Percentiles rank a stretch among this genome's conserved stretches.
Evolutionary conservation across 2,888 invertebrate genomes (phyloP).

Genomic region (Lasioglossum morio): DNA sequence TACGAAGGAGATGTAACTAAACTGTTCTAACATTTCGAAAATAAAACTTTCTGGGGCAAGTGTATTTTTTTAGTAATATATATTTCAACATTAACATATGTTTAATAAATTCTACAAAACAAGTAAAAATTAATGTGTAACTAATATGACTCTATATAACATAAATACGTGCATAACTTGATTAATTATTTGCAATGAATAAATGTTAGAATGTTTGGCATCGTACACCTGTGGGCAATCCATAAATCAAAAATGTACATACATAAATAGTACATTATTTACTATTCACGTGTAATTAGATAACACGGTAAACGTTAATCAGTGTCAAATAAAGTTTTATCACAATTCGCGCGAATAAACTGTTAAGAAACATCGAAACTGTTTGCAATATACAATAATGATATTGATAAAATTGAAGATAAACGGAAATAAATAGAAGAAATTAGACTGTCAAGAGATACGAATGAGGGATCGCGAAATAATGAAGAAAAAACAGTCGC

Average conservation of each 20-base stretch:
- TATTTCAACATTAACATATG: neutral
- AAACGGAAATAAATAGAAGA: neutral
- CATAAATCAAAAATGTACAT: neutral
- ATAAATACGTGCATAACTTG: neutral
- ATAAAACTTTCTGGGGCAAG: neutral
- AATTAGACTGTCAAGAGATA: neutral
- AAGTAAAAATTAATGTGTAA: neutral
- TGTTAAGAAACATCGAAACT: neutral
- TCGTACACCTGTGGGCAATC: too few species aligned
- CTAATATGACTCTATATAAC: neutral
- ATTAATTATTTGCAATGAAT: neutral
- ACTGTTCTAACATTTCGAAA: neutral
- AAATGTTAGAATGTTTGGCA: neutral
- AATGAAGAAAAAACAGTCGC: neutral
- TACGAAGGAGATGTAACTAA: neutral
- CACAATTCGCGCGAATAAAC: neutral
- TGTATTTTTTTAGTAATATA: neutral
- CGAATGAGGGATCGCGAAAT: neutral
- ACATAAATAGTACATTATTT: neutral
- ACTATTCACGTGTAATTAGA: neutral
- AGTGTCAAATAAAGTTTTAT: neutral
- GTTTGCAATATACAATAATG: neutral
- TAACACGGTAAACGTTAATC: neutral
- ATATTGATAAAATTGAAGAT: neutral
- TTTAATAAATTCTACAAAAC: neutral